Evolutionary conservation across 2,888 invertebrate genomes (phyloP).

Genomic region (Escarpia spicata): DNA sequence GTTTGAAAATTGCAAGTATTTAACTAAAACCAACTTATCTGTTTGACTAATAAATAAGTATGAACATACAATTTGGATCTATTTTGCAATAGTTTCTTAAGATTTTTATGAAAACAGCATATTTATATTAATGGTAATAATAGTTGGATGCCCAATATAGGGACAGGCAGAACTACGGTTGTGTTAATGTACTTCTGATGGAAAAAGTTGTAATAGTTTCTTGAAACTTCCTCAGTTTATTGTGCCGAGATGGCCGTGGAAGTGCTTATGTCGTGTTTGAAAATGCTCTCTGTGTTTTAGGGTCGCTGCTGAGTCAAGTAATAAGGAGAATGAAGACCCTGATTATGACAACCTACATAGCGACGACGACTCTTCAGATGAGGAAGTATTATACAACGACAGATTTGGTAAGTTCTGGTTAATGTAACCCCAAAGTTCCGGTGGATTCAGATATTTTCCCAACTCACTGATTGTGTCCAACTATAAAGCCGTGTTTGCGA

Average conservation of each 20-base stretch:
- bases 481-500: background rate
- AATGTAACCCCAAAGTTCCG: background rate
- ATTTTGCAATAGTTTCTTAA: too few species aligned
- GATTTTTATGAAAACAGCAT: too few species aligned
- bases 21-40: too few species aligned
- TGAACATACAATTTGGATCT: too few species aligned
- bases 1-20: too few species aligned
- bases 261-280: background rate
- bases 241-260: background rate
- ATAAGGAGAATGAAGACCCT: conserved; percentile 24
- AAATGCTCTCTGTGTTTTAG: background rate
- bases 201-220: background rate
- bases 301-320: background rate
- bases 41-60: too few species aligned
- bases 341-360: conserved; percentile 35
- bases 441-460: background rate
- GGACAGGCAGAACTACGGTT: background rate
- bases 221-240: background rate
- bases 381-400: conserved; percentile 37
- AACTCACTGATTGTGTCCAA: background rate
- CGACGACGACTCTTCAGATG: conserved; percentile 36
- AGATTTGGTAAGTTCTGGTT: conserved; percentile 13
- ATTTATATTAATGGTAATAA: too few species aligned
- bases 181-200: background rate
- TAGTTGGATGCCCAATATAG: too few species aligned